Percentiles rank a stretch among this genome's conserved stretches.
Evolutionary conservation across 2,113 vertebrate genomes (phyloP).

Genomic region (Orycteropus afer): DNA sequence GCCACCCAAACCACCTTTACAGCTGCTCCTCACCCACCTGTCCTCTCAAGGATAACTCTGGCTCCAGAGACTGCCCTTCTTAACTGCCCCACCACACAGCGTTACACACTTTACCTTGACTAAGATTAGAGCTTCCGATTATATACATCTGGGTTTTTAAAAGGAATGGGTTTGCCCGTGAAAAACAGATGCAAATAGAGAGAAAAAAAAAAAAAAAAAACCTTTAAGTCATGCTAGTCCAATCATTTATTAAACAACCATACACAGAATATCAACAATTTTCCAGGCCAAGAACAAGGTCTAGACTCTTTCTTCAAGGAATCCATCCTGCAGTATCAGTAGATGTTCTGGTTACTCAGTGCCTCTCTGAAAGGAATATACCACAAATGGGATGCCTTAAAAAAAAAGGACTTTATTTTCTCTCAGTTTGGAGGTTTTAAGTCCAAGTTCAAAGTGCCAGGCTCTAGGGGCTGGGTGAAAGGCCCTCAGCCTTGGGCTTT

Average conservation of each 20-base stretch:
- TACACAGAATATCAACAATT: neutral
- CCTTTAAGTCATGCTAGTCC: neutral
- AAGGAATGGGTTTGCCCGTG: neutral
- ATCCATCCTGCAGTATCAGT: neutral
- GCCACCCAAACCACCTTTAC: conserved; percentile 5
- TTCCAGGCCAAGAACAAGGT: neutral
- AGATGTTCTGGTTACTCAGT: too few species aligned
- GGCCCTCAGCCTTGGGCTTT: too few species aligned
- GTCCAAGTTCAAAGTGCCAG: too few species aligned
- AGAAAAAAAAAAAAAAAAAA: too few species aligned
- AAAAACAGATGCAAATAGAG: neutral
- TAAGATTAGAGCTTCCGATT: neutral
- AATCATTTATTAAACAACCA: neutral
- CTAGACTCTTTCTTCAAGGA: neutral
- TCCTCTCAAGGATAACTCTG: neutral
- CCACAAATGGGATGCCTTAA: too few species aligned
- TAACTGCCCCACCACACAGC: too few species aligned
- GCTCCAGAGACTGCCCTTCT: neutral
- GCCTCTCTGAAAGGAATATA: too few species aligned
- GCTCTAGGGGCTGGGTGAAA: too few species aligned
- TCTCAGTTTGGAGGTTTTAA: too few species aligned
- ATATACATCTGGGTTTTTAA: neutral
- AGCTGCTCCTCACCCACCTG: conserved; percentile 12
- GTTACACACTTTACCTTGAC: too few species aligned
- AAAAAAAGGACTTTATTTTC: too few species aligned